These are phyloP conservation scores for Branchinecta sandiegonensis DNA, from an alignment of 2,888 invertebrate genomes.

Conservation along the genomic window DNA sequence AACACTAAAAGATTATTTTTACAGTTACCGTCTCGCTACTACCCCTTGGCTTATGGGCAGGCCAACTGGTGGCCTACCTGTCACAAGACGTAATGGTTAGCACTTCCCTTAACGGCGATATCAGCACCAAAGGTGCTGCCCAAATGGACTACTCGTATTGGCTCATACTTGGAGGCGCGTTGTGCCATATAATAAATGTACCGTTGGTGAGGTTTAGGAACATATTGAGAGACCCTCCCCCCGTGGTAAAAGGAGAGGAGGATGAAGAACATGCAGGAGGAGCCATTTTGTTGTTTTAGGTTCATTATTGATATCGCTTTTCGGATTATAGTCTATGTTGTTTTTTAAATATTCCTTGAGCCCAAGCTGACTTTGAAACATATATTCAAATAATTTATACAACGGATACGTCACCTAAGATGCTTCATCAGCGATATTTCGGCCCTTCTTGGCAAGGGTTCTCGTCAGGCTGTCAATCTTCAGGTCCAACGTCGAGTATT, in stretches of 20 bases:
- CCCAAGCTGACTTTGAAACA: too few relatives aligned
- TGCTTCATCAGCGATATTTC: too few relatives aligned
- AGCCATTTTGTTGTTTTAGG: not conserved
- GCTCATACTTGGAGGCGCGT: not conserved
- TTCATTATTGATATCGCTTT: not conserved
- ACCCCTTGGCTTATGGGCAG: not conserved
- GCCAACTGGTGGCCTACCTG: not conserved
- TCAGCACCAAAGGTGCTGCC: not conserved
- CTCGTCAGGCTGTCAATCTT: too few relatives aligned
- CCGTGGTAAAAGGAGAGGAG: not conserved
- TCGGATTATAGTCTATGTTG: too few relatives aligned
- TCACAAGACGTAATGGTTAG: not conserved
- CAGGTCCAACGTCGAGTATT: too few relatives aligned
- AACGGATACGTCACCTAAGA: too few relatives aligned
- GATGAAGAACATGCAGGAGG: not conserved
- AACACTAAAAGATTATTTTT: not conserved
- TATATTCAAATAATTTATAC: too few relatives aligned
- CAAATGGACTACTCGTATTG: not conserved
- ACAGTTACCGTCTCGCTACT: not conserved
- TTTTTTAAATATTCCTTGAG: too few relatives aligned
- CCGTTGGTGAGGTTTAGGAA: not conserved
- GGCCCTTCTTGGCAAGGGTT: too few relatives aligned
- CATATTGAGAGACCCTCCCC: conserved; percentile 4
- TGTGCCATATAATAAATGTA: not conserved
- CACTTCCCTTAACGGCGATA: not conserved